Base-by-base conservation (phyloP, 2,888 invertebrate genomes). In the Seira sanloemensis region DNA sequence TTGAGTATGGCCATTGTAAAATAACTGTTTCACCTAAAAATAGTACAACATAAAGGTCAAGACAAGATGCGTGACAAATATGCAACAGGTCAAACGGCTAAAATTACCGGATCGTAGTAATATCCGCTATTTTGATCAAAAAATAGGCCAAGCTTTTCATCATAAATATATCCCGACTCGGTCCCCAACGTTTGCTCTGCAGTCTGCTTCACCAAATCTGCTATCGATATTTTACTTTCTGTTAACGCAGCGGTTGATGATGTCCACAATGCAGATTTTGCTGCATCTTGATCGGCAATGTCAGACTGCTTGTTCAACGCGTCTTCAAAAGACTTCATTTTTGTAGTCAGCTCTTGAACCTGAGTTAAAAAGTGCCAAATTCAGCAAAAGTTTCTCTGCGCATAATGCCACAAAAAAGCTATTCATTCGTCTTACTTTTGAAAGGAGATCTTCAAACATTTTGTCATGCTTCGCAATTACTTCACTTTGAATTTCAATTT, bases 61-160 rank as follows among this genome's bases (percentile, higher is more conserved):
- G n/a, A n/a, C n/a, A n/a, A n/a, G n/a, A n/a, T n/a, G n/a, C n/a
- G n/a, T n/a, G n/a, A n/a, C n/a, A n/a, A n/a, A n/a, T n/a, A n/a
- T n/a, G n/a, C n/a, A n/a, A 18, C n/a, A 69, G 7, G 58, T 75
- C 1, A 73, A 5, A 24, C 58, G 5, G n/a, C 25, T 18, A 37
- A 24, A 19, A 58, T 92, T 93, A 96, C 97, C 89, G 96, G 94
- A 92, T 97, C 96, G 91, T 97, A 97, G 92, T 97, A 97, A 92
- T 96, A 97, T 86, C 97, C 97, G 88, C 96, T 95, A 90, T 94
- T 95, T 89, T 95, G 95, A 91, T 97, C 96, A 91, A 97, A 97
- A 91, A 97, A 97, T 92, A 97, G 93, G 88, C 97, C 97, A 24
- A 96, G 95, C 1, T 95, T 95, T 90, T 95, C 94, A 88, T 97